Evolutionary conservation across 2,797 vertebrate genomes (phyloP).

Genomic region (Siniperca scherzeri): DNA sequence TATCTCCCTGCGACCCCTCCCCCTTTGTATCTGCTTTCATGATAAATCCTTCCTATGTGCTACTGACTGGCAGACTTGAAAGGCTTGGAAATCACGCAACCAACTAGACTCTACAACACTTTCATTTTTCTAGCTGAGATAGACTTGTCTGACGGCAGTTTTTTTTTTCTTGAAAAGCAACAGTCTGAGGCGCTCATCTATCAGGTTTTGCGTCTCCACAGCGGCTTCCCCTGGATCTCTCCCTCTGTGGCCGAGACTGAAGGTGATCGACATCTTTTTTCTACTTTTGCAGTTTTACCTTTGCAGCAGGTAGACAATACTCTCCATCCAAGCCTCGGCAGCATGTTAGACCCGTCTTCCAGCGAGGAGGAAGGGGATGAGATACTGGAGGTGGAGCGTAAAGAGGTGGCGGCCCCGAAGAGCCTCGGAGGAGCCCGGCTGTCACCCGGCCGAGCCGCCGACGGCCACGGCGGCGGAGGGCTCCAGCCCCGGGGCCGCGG

Average conservation of each 20-base stretch:
- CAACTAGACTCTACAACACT: slow-evolving; percentile 25
- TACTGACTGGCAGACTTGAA: slow-evolving; percentile 38
- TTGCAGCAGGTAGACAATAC: slow-evolving; percentile 20
- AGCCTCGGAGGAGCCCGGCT: slow-evolving; percentile 83
- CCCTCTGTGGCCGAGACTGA: not conserved
- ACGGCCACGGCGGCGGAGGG: slow-evolving; percentile 82
- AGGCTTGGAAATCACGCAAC: slow-evolving; percentile 32
- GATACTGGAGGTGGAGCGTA: slow-evolving; percentile 91
- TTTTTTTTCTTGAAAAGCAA: slow-evolving; percentile 18
- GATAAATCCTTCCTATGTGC: slow-evolving; percentile 53
- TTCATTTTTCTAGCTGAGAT: not conserved
- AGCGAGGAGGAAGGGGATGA: slow-evolving; percentile 97
- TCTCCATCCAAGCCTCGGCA: slow-evolving; percentile 43
- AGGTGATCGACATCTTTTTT: slow-evolving; percentile 9
- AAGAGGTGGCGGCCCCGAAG: slow-evolving; percentile 89
- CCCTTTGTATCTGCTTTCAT: slow-evolving; percentile 39
- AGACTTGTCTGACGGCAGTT: slow-evolving; percentile 19
- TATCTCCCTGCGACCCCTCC: slow-evolving; percentile 56
- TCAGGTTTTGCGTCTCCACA: slow-evolving; percentile 6
- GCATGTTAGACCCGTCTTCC: slow-evolving; percentile 97
- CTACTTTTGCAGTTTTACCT: slow-evolving; percentile 43
- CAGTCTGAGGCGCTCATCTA: slow-evolving; percentile 27
- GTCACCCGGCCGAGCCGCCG: slow-evolving; percentile 89
- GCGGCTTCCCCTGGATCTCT: slow-evolving; percentile 3
- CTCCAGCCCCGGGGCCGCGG: slow-evolving; percentile 89